phyloP scores from a whole-genome alignment of 2,113 vertebrate genomes.

The Sceloporus tristichus region DNA sequence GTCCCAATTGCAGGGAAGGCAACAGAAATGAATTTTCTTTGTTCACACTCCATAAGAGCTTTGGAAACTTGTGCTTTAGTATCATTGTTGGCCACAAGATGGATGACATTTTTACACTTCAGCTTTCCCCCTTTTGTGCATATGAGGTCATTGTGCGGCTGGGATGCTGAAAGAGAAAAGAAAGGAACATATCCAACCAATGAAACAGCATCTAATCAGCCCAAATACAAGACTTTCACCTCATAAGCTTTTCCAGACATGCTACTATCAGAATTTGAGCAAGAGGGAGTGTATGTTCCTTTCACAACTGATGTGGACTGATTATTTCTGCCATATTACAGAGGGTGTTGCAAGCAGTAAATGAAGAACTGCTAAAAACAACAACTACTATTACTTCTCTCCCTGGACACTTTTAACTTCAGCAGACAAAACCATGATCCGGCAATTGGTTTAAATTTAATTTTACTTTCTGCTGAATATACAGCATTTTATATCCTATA shows the following conservation, averaged over 20 bases:
- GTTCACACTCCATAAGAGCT: conserved; percentile 81
- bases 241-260: not conserved
- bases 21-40: conserved; percentile 75
- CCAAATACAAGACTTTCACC: not conserved
- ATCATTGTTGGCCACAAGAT: conserved; percentile 72
- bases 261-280: not conserved
- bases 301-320: not conserved
- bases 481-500: not conserved
- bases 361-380: too few species aligned
- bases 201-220: not conserved
- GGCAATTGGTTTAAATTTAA: not conserved
- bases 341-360: too few species aligned
- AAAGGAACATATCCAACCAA: not conserved
- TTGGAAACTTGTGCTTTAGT: conserved; percentile 65
- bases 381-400: too few species aligned
- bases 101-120: conserved; percentile 87
- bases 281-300: not conserved
- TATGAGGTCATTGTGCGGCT: conserved; percentile 72
- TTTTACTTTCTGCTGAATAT: not conserved
- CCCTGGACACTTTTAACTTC: not conserved
- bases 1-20: conserved; percentile 91
- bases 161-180: conserved; percentile 73
- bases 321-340: too few species aligned
- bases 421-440: not conserved
- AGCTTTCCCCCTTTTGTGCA: conserved; percentile 83